Conservation (phyloP, 1,140 invertebrate genomes). For the Conus ventricosus region DNA sequence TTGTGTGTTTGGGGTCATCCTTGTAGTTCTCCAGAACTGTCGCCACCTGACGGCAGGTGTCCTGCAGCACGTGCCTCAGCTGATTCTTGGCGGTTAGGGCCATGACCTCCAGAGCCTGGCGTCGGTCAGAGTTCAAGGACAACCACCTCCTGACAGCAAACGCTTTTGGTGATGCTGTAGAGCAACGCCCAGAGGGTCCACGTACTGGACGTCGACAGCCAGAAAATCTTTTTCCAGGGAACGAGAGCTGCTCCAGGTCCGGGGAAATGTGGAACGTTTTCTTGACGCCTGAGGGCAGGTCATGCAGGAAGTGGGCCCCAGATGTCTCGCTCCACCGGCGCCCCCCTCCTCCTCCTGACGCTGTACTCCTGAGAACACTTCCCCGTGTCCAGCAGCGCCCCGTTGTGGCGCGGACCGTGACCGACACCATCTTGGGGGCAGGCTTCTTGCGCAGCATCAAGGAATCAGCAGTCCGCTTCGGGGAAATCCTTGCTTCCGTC, state of each 20-base stretch:
- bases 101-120: neutral
- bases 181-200: slow-evolving; percentile 47
- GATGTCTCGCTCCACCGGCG: slow-evolving; percentile 25
- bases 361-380: slow-evolving; percentile 58
- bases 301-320: slow-evolving; percentile 58
- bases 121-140: neutral
- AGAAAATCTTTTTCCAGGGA: slow-evolving; percentile 43
- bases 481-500: slow-evolving; percentile 49
- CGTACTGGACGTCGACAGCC: slow-evolving; percentile 51
- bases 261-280: slow-evolving; percentile 54
- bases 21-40: slow-evolving; percentile 48
- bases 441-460: slow-evolving; percentile 59
- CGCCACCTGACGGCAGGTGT: slow-evolving; percentile 52
- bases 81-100: neutral
- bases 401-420: slow-evolving; percentile 47
- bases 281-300: slow-evolving; percentile 52
- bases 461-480: slow-evolving; percentile 60
- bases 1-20: slow-evolving; percentile 27
- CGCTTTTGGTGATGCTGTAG: slow-evolving; percentile 38
- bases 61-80: slow-evolving; percentile 39
- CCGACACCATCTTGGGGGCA: slow-evolving; percentile 63
- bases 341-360: slow-evolving; percentile 39
- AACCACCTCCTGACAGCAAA: slow-evolving; percentile 49
- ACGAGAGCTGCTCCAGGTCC: slow-evolving; percentile 24
- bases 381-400: slow-evolving; percentile 44